A percentile compares a stretch with the other conserved stretches of the same genome.
Conservation (phyloP, 2,888 invertebrate genomes). For the Sisyra nigra region DNA sequence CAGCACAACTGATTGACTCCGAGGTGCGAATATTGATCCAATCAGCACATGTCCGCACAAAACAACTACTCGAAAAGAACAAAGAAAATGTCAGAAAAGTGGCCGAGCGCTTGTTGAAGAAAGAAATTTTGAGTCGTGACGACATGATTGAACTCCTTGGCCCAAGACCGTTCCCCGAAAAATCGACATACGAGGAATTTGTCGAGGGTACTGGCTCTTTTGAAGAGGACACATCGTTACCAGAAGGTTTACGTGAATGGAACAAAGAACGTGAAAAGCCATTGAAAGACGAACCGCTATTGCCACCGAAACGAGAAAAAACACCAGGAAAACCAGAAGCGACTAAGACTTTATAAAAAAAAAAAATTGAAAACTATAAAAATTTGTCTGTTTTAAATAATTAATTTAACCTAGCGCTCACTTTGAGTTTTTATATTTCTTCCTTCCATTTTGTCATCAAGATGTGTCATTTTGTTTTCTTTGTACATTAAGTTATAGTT, state of each 20-base stretch:
- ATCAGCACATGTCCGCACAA: slow-evolving; percentile 66
- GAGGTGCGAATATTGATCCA: slow-evolving; percentile 74
- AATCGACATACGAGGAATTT: slow-evolving; percentile 98
- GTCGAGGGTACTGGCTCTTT: slow-evolving; percentile 96
- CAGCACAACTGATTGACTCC: slow-evolving; percentile 86
- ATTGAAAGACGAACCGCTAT: slow-evolving; percentile 15
- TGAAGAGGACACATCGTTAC: slow-evolving; percentile 89
- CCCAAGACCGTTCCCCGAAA: slow-evolving; percentile 89
- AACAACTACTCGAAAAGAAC: slow-evolving; percentile 57
- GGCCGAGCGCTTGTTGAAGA: slow-evolving; percentile 74
- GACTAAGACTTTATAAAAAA: too few relatives aligned
- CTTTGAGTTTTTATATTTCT: too few relatives aligned
- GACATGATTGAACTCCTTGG: slow-evolving; percentile 97
- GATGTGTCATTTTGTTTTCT: too few relatives aligned
- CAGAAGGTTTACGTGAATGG: slow-evolving; percentile 92
- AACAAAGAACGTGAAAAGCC: slow-evolving; percentile 48
- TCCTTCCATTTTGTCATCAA: too few relatives aligned
- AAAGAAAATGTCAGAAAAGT: slow-evolving; percentile 79
- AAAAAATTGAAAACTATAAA: too few relatives aligned
- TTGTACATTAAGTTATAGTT: too few relatives aligned
- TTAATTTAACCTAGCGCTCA: too few relatives aligned
- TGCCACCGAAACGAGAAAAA: slow-evolving; percentile 6
- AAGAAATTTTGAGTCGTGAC: slow-evolving; percentile 87
- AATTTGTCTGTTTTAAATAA: too few relatives aligned
- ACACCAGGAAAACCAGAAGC: too few relatives aligned